phyloP scores from a whole-genome alignment of 2,113 vertebrate species.

The Tachysurus fulvidraco region DNA sequence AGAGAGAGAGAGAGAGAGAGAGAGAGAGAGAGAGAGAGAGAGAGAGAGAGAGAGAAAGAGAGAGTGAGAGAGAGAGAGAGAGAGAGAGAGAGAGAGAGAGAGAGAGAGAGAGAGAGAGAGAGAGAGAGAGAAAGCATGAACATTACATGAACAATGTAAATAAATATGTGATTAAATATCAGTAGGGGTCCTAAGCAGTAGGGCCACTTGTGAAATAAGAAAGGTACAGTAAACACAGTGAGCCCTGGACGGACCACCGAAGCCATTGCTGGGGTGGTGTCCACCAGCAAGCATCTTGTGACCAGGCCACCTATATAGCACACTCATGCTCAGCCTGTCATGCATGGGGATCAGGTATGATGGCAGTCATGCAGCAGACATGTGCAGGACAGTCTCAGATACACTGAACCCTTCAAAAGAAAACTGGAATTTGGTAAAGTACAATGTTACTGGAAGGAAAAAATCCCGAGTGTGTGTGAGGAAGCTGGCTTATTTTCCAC shows the following conservation, averaged over 20 bases:
- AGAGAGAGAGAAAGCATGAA: conserved; percentile 9
- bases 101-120: too few relatives aligned
- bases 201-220: not conserved
- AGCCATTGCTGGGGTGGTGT: not conserved
- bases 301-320: not conserved
- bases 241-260: not conserved
- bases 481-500: not conserved
- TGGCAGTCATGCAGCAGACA: conserved; percentile 12
- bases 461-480: not conserved
- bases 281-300: not conserved
- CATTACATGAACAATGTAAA: not conserved
- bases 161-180: not conserved
- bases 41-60: too few relatives aligned
- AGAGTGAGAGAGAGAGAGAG: too few relatives aligned
- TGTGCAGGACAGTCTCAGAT: not conserved
- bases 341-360: not conserved
- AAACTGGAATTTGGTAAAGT: not conserved
- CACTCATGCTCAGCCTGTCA: not conserved
- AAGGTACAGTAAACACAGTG: not conserved
- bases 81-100: too few relatives aligned
- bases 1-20: too few relatives aligned
- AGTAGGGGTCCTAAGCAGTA: not conserved
- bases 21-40: too few relatives aligned
- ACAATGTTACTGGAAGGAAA: not conserved
- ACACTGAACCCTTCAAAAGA: not conserved